Evolutionary conservation across 2,113 vertebrate species (phyloP), one percentile per base, ranked within the genome.

Genomic region (Hymenochirus boettgeri): DNA sequence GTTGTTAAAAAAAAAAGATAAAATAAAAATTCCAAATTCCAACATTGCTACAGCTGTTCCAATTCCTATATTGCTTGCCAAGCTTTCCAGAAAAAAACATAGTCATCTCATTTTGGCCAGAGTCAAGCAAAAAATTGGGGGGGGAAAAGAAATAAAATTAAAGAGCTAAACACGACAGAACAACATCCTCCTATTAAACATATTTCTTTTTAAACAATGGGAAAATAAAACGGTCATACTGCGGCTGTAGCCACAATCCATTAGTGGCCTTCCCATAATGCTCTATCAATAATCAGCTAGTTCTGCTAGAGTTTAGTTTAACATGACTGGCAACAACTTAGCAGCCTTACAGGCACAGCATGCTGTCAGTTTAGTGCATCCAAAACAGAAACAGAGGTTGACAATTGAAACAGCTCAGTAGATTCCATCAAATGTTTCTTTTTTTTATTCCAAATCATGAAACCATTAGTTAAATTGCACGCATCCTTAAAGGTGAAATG

Each of bases 1-100:
- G 35, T 56, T 56, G 52, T 64, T n/a, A n/a, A n/a, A n/a, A n/a
- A n/a, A 27, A 64, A 64, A 47, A 56, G 51, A 64, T 56, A 64
- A 64, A 55, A 64, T 47, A 64, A 64, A 64, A 64, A 64, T 64
- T 55, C 51, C 23, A 55, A 64, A 64, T 64, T 63, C 45, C 13
- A 22, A 63, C 61, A 56, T 46, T 37, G 23, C 46, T 46, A 64
- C 25, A 56, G 39, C 51, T 64, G 51, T 39, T 54, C 31, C 35
- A 55, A 31, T 46, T 35, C 23, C 61, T 64, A 23, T 47, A 11
- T 18, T 31, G 25, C 62, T 55, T 64, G 62, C 62, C 62, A 64
- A 64, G 52, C 33, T 29, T 64, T 56, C 18, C 3, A 31, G 54
- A 26, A 11, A 26, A 25, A 3, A 64, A 23, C n/a, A n/a, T 24